Evolutionary conservation across 2,888 invertebrate genomes (phyloP).

Genomic region (Campoplex nolae): DNA sequence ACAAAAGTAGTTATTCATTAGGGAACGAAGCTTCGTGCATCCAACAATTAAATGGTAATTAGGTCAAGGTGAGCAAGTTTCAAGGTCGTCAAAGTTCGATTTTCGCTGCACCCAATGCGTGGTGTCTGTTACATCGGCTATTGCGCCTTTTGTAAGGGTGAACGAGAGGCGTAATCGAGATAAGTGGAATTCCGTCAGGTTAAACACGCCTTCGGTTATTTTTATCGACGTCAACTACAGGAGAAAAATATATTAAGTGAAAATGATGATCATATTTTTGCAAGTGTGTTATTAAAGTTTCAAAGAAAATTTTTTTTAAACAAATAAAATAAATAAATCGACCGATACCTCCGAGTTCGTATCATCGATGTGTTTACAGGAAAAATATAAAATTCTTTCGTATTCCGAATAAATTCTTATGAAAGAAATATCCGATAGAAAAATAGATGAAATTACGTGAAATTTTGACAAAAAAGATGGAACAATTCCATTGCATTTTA

Average conservation of each 20-base stretch:
- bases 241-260: neutral
- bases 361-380: neutral
- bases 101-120: slow-evolving; percentile 21
- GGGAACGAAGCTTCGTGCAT: slow-evolving; percentile 24
- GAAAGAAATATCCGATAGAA: neutral
- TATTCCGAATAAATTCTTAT: neutral
- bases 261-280: neutral
- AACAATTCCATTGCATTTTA: neutral
- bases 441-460: neutral
- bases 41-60: slow-evolving; percentile 54
- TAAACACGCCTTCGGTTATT: slow-evolving; percentile 71
- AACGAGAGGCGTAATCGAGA: slow-evolving; percentile 68
- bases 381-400: neutral
- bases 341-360: neutral
- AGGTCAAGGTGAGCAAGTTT: slow-evolving; percentile 64
- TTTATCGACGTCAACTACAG: neutral
- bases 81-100: slow-evolving; percentile 60
- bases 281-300: neutral
- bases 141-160: slow-evolving; percentile 21
- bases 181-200: slow-evolving; percentile 59
- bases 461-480: neutral
- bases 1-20: slow-evolving; percentile 6
- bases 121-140: neutral
- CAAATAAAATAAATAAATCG: neutral
- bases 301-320: neutral